Percentiles rank a stretch among this genome's conserved stretches.
Evolutionary conservation across 2,888 invertebrate species (phyloP).

Genomic region (Pristionchus japonicus): DNA sequence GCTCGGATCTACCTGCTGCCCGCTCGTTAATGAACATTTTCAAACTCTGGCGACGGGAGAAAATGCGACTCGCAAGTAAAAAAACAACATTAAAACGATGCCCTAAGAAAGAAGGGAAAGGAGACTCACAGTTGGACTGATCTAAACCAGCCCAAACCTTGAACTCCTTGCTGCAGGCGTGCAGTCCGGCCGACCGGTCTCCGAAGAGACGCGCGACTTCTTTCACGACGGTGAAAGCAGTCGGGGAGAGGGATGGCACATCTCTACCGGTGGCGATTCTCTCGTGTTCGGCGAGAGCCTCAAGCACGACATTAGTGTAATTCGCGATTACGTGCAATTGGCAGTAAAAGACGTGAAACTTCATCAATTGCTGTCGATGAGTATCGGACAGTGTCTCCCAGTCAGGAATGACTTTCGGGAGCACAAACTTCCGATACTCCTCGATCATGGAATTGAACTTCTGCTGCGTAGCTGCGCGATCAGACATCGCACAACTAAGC

Average conservation of each 20-base stretch:
- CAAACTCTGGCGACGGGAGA: not conserved
- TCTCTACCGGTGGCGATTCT: not conserved
- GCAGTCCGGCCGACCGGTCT: not conserved
- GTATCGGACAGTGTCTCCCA: not conserved
- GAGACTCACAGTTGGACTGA: not conserved
- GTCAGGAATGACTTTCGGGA: not conserved
- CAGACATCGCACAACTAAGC: constrained; percentile 4
- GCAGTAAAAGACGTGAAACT: not conserved
- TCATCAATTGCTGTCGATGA: not conserved
- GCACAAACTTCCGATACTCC: not conserved
- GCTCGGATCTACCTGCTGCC: not conserved
- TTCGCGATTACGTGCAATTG: not conserved
- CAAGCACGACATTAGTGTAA: constrained; percentile 2
- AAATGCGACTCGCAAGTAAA: not conserved
- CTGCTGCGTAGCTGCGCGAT: constrained; percentile 19
- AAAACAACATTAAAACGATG: constrained; percentile 7
- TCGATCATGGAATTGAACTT: constrained; percentile 5
- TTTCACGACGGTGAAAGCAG: not conserved
- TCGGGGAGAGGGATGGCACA: not conserved
- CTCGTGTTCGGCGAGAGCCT: constrained; percentile 3
- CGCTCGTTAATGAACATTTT: not conserved
- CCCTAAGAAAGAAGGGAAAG: not conserved
- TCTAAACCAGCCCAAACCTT: not conserved
- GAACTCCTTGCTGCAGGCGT: not conserved
- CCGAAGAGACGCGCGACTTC: constrained; percentile 27